A percentile compares a stretch with the other conserved stretches of the same genome.
phyloP scores from a whole-genome alignment of 1,140 invertebrate species.

The Cataglyphis hispanica region DNA sequence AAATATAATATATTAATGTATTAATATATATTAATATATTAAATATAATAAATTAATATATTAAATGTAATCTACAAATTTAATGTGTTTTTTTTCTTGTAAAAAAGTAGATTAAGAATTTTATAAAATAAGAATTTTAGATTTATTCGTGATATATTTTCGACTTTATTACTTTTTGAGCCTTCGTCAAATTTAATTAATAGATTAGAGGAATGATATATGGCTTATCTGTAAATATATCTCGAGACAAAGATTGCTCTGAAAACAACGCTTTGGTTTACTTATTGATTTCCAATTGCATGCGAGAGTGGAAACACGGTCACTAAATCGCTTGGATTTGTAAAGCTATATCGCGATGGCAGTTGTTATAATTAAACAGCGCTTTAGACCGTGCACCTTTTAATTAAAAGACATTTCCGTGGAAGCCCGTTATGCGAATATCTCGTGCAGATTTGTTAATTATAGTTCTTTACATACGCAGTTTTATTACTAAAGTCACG shows the following conservation, averaged over 20 bases:
- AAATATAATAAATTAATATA: neutral
- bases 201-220: slow-evolving; percentile 33
- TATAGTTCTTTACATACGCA: slow-evolving; percentile 1
- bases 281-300: slow-evolving; percentile 74
- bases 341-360: slow-evolving; percentile 56
- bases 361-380: slow-evolving; percentile 70
- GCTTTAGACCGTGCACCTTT: slow-evolving; percentile 68
- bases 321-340: slow-evolving; percentile 61
- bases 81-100: neutral
- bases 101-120: neutral
- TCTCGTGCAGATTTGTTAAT: slow-evolving; percentile 36
- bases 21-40: neutral
- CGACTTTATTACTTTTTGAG: slow-evolving; percentile 30
- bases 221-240: slow-evolving; percentile 61
- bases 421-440: slow-evolving; percentile 37
- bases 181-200: slow-evolving; percentile 63
- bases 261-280: slow-evolving; percentile 70
- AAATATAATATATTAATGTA: no score
- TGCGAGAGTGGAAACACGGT: slow-evolving; percentile 55
- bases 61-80: neutral
- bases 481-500: slow-evolving; percentile 51
- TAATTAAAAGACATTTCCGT: slow-evolving; percentile 56
- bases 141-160: neutral
- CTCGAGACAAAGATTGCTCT: slow-evolving; percentile 68
- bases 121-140: neutral